Conservation (phyloP, 2,888 invertebrate genomes). For the Phengaris alcon region DNA sequence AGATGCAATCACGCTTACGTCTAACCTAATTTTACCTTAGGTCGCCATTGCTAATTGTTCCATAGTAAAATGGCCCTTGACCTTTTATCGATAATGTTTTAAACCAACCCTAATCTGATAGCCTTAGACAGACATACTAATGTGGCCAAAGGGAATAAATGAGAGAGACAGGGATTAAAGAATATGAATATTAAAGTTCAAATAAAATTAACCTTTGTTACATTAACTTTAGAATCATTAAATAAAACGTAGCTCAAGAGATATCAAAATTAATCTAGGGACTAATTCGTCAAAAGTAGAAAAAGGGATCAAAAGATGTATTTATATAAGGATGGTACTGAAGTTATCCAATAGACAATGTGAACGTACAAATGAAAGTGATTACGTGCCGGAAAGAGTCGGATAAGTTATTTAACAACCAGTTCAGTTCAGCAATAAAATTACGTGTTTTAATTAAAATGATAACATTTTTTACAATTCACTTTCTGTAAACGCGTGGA, state of each 20-base stretch:
- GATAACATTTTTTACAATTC: slow-evolving; percentile 4
- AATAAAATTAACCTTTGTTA: background rate
- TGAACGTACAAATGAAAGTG: slow-evolving; percentile 74
- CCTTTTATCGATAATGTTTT: too few relatives aligned
- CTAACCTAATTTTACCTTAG: too few relatives aligned
- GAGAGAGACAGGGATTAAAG: too few relatives aligned
- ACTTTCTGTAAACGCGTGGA: background rate
- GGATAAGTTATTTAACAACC: slow-evolving; percentile 39
- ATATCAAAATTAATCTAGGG: too few relatives aligned
- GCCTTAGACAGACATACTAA: too few relatives aligned
- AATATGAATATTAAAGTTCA: background rate
- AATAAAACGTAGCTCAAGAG: too few relatives aligned
- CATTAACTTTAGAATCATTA: too few relatives aligned
- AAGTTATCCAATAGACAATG: slow-evolving; percentile 76
- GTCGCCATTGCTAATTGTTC: too few relatives aligned
- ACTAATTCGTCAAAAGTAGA: slow-evolving; percentile 45
- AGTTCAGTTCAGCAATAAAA: slow-evolving; percentile 33
- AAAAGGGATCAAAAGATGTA: slow-evolving; percentile 61
- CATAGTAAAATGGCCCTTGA: too few relatives aligned
- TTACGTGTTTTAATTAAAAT: slow-evolving; percentile 27
- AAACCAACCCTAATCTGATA: too few relatives aligned
- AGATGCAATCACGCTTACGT: too few relatives aligned
- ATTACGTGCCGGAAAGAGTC: slow-evolving; percentile 60
- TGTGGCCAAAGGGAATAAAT: too few relatives aligned
- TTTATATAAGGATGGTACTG: slow-evolving; percentile 74